Base-by-base conservation (phyloP, 92 coral and sea anemone genomes). In the Galaxea fascicularis region DNA sequence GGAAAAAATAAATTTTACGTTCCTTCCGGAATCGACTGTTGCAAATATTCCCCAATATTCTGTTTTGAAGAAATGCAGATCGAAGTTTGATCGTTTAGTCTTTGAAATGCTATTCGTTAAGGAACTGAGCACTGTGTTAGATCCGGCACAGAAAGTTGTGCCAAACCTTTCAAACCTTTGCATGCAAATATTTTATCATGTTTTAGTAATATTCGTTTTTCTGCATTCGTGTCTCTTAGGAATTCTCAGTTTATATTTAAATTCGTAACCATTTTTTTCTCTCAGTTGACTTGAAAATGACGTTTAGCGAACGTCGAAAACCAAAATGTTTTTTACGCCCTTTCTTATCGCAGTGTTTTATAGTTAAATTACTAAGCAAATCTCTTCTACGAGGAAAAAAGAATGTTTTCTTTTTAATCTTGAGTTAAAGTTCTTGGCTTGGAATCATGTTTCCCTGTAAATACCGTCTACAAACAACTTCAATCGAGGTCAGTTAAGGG, bases 201-300 rank as follows among this genome's bases (percentile, higher is more conserved):
- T 11, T 60, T 20, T 60, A 20, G 20, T 22, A 21, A 16, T 21
- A 22, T 60, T 60, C 4, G 4, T 13, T 60, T 20, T 27, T 60
- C 21, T 60, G 5, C 12, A 60, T 60, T 21, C 28, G 26, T 60
- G 65, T 60, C 65, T 21, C 62, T 56, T 60, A 60, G 28, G 65
- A 60, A 60, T 60, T 60, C 28, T 60, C 22, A 0, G 60, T 60
- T 20, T 60, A 22, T 21, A 60, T 60, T 60, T 60, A 60, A 20
- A 60, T 20, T 60, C 21, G 65, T 21, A 60, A 25, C 65, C 28
- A 4, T 20, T 60, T 60, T 60, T 20, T 60, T 60, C 65, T 18
- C 28, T 60, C 60, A 54, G 60, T 60, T 60, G 65, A 60, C 65
- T 54, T 54, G 60, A 54, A 9, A 54, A 54, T 54, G 60, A 54